These are phyloP conservation scores for Cossypha polioptera DNA, from an alignment of 2,797 vertebrate species.

Conservation along the genomic window DNA sequence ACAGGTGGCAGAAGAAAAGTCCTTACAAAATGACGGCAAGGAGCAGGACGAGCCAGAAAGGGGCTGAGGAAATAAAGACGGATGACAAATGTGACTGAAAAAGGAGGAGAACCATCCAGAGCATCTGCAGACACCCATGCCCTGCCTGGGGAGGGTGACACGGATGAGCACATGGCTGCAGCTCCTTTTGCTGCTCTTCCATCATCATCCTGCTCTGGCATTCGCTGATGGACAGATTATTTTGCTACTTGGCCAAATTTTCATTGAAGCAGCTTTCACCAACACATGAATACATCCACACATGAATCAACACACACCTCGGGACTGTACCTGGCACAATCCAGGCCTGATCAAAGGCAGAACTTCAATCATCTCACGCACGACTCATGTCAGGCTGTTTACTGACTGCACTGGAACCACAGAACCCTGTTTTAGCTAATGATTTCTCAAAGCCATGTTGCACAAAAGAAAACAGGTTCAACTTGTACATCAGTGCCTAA, in stretches of 20 bases:
- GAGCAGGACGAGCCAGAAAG: fast-evolving
- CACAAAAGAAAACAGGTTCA: slow-evolving; percentile 51
- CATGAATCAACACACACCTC: fast-evolving
- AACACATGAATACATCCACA: fast-evolving
- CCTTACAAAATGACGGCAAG: background rate
- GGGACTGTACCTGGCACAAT: background rate
- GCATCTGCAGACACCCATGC: background rate
- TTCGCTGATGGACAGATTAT: fast-evolving
- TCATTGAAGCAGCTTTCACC: background rate
- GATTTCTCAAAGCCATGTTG: slow-evolving; percentile 43
- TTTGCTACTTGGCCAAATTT: background rate
- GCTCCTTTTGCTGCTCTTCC: background rate
- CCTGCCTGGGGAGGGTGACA: background rate
- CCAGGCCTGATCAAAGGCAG: slow-evolving; percentile 3
- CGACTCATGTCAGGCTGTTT: background rate
- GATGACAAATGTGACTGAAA: background rate
- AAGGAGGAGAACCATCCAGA: background rate
- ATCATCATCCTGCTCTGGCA: background rate
- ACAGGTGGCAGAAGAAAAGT: background rate
- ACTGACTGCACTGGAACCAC: background rate
- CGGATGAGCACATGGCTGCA: fast-evolving
- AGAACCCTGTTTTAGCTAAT: slow-evolving; percentile 15
- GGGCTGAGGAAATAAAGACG: background rate
- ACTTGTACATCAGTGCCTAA: slow-evolving; percentile 42
- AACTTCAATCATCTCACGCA: background rate